Conservation (phyloP, 2,113 vertebrate species). For the Tetraodon nigroviridis region DNA sequence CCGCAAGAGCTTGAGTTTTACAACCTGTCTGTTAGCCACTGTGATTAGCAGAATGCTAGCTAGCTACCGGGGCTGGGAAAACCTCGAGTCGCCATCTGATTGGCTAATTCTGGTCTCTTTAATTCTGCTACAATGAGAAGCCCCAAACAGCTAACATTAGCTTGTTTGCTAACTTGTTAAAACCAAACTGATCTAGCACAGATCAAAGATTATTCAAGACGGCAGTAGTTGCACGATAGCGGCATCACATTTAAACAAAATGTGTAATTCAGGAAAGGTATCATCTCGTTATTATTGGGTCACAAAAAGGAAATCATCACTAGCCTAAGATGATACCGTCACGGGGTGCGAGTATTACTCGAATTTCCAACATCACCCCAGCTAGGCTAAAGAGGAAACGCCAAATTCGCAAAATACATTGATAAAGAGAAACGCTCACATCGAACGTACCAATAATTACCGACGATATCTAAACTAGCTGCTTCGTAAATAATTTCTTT, state of each 20-base stretch:
- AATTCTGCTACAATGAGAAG: slow-evolving; percentile 14
- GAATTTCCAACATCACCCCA: background rate
- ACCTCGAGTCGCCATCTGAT: background rate
- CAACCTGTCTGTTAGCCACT: too few species aligned
- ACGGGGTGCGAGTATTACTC: slow-evolving; percentile 24
- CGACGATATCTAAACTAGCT: background rate
- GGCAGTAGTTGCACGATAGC: slow-evolving; percentile 1
- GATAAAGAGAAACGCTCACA: background rate
- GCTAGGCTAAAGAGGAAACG: background rate
- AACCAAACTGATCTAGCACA: background rate
- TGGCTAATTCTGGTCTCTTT: slow-evolving; percentile 45
- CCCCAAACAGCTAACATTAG: slow-evolving; percentile 15
- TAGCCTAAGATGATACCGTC: background rate
- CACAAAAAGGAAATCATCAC: too few species aligned
- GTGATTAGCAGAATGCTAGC: too few species aligned
- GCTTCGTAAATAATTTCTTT: accelerated
- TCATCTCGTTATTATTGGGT: too few species aligned
- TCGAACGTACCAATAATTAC: too few species aligned
- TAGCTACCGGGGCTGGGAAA: background rate
- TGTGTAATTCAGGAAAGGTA: too few species aligned
- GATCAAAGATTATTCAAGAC: background rate
- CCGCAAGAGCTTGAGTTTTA: too few species aligned
- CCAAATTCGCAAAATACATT: background rate
- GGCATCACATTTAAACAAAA: background rate
- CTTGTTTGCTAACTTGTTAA: slow-evolving; percentile 7